These are phyloP conservation scores for Caenorhabditis virilis DNA, from an alignment of 2,888 invertebrate species.

Conservation along the genomic window DNA sequence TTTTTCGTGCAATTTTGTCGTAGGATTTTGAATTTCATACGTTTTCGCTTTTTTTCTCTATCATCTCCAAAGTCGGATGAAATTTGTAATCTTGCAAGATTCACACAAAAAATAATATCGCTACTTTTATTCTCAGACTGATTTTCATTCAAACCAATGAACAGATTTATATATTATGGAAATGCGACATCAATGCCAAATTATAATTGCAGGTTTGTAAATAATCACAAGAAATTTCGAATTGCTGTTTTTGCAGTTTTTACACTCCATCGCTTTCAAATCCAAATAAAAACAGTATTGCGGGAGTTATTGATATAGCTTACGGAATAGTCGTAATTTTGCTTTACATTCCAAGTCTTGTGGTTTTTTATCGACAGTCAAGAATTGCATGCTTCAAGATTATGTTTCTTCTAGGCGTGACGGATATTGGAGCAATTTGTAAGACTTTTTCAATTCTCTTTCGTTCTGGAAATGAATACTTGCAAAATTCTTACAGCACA, in stretches of 20 bases:
- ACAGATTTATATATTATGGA: slow-evolving; percentile 18
- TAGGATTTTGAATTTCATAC: too few species aligned
- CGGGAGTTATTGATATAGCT: slow-evolving; percentile 11
- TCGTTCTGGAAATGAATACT: too few species aligned
- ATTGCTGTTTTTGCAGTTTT: neutral
- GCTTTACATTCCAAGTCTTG: slow-evolving; percentile 19
- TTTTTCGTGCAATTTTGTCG: too few species aligned
- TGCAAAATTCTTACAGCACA: too few species aligned
- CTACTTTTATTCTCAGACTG: too few species aligned
- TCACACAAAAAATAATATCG: too few species aligned
- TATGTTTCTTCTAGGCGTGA: slow-evolving; percentile 23
- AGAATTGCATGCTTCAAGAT: slow-evolving; percentile 27
- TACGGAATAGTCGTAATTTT: slow-evolving; percentile 25
- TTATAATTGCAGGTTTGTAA: slow-evolving; percentile 16
- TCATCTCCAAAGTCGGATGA: too few species aligned
- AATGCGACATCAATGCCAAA: slow-evolving; percentile 16
- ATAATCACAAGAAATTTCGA: neutral
- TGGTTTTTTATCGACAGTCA: slow-evolving; percentile 26
- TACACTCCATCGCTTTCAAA: neutral
- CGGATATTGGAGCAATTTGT: slow-evolving; percentile 28
- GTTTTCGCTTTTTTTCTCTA: too few species aligned
- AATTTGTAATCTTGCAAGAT: too few species aligned
- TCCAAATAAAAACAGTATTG: slow-evolving; percentile 7
- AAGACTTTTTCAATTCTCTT: too few species aligned
- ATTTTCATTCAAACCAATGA: too few species aligned